Base-by-base conservation (phyloP, 2,113 vertebrate genomes). In the Rhineura floridana region DNA sequence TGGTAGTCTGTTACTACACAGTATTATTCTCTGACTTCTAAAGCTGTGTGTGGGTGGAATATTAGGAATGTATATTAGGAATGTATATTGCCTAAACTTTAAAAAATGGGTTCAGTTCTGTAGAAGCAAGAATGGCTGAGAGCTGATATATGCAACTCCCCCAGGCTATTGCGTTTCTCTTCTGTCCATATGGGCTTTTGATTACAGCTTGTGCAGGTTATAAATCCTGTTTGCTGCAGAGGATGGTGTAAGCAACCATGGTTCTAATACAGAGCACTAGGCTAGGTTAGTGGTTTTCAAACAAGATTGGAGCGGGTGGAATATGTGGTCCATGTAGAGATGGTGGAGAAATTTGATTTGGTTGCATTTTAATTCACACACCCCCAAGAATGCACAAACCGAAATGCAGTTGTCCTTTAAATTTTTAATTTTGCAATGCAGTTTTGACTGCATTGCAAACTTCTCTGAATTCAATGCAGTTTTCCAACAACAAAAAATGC, bases 11-110 rank as follows among this genome's bases (percentile, higher is more conserved):
- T 85, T 90, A 28, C 33, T 42, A 0, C 19, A 21, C 69, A 72
- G 81, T 39, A 8, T 42, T 91, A 62, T 8, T 78, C 83, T 91
- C 10, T 87, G 72, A 91, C 44, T n/a, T 3, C 25, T 6, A 78
- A 72, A 48, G 19, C 3, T 75, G 39, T 36, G 5, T 78, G 23
- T 59, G 19, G n/a, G 1, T 72, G 48, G n/a, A n/a, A n/a, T n/a
- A n/a, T n/a, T 28, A 55, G n/a, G 83, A 25, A 17, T 81, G 15
- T 0, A n/a, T 67, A 50, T 21, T 50, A n/a, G n/a, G n/a, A n/a
- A n/a, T n/a, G n/a, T n/a, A n/a, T 4, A 19, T 6, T 81, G 63
- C 48, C 73, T 42, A 13, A 86, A 81, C 89, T 78, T n/a, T 78
- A 90, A 50, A 79, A n/a, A 42, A 17, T 36, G 89, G 48, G 3